phyloP scores from a whole-genome alignment of 2,888 invertebrate genomes.

The Stenchaetothrips biformis region DNA sequence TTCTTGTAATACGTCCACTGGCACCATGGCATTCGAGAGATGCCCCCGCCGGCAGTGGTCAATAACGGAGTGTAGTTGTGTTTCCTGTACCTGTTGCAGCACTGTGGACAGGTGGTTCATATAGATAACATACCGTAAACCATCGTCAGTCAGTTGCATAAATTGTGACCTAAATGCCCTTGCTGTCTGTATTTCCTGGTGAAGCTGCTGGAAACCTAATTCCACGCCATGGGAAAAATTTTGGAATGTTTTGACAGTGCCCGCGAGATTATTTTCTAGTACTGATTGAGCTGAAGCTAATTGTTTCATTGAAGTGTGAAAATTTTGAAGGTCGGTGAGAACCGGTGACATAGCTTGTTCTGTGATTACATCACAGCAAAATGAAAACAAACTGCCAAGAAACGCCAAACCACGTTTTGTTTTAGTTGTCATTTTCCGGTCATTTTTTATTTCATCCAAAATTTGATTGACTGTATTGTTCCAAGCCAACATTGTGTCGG shows the following conservation, averaged over 20 bases:
- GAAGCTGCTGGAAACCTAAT: not conserved
- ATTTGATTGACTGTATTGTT: no score
- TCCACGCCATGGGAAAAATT: not conserved
- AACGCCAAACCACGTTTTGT: not conserved
- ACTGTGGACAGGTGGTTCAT: no score
- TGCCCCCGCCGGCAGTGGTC: no score
- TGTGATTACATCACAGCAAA: not conserved
- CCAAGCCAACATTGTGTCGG: no score
- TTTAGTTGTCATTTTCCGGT: not conserved
- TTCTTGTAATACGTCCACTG: no score
- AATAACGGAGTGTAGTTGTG: no score
- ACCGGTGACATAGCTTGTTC: not conserved
- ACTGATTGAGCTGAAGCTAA: not conserved
- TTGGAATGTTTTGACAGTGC: not conserved
- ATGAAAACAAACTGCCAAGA: not conserved
- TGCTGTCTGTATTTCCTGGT: not conserved
- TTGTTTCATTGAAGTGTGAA: not conserved
- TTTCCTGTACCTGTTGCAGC: no score
- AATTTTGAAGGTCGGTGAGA: not conserved
- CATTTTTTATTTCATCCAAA: no score
- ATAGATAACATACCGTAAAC: no score
- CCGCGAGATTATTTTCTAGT: not conserved
- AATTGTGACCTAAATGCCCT: no score
- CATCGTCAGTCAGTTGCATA: no score
- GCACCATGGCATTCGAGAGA: no score